Base-by-base conservation (phyloP, 2,797 vertebrate species). In the Harpagifer antarcticus region DNA sequence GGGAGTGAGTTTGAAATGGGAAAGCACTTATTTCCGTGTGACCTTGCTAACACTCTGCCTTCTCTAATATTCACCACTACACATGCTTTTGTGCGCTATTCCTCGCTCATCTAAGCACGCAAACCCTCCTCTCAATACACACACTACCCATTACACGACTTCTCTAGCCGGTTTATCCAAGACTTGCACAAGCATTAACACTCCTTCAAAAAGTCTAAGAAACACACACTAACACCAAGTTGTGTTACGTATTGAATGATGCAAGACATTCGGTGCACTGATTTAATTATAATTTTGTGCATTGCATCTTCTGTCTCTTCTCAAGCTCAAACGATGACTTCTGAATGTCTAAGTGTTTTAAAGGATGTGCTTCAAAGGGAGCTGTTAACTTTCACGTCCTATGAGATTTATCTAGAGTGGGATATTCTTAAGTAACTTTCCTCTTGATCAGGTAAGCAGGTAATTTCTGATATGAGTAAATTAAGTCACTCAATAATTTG, bases 1-100 rank as follows among this genome's bases (percentile, higher is more conserved):
- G 68, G 9, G 60, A 69, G 80, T 37, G 63, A 72, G 83, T 77
- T 72, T 75, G 73, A 88, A 79, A 71, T 52, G 52, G 69, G 55
- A 86, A 83, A 83, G 78, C 81, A 90, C 82, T 89, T 88, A 71
- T 68, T 73, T 81, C 81, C 81, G 79, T 80, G 72, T 77, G 76
- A 89, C 81, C 77, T 74, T 84, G 84, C 87, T 77, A 83, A 87
- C 84, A 81, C 86, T 84, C 71, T 45, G 76, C 68, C 77, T 90
- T 59, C 85, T 91, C 77, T 60, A 87, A 88, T 86, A 92, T 91
- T 93, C 90, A 91, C 78, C 65, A 79, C 83, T 82, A 86, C 88
- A 90, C 80, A 76, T 89, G 84, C 88, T 88, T 88, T 87, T 88
- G 80, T 88, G 86, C 74, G 61, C 78, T 56, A 82, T 78, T 90